Base-by-base conservation (phyloP, 2,888 invertebrate genomes). In the Diplolepis rosae region DNA sequence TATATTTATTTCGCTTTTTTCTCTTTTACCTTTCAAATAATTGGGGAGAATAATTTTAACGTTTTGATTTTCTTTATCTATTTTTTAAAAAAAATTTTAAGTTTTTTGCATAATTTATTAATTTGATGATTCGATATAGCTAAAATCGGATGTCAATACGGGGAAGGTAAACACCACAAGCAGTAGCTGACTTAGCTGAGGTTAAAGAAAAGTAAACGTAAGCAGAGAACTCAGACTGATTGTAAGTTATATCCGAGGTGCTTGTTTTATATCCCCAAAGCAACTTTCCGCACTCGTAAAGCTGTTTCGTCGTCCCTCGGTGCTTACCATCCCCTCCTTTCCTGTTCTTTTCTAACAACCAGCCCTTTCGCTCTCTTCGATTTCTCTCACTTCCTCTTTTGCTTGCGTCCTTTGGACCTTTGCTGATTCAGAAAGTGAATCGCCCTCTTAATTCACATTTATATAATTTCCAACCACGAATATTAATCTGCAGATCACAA, bases 271-370 rank as follows among this genome's bases (percentile, higher is more conserved):
- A 87, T 86, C 85, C 84, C 84, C 84, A 80, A 84, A 83, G 85
- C 85, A 85, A 87, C 85, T 87, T 87, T 88, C 84, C 82, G 85
- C 84, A 87, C 88, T 88, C 88, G 87, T 88, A 88, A 88, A 88
- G 86, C 85, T 84, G 80, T 81, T 77, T 70, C 70, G 68, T 71
- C 69, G 75, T 71, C 70, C 68, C 69, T 71, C 73, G 77, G 35
- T 73, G 71, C 78, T 78, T 76, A 79, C 77, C 77, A 74, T 70
- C 74, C 71, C 75, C 74, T 76, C 73, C 74, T 74, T 71, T 75
- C 78, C 76, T 75, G 71, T 70, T 67, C 71, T 69, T 51, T 66
- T 52, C 68, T 42, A n/a, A 48, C 28, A 13, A 28, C 39, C 42
- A 22, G 65, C 61, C 61, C 39, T 61, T 61, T 39, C 6, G n/a